These are phyloP conservation scores for Listronotus oregonensis DNA, from an alignment of 1,140 invertebrate species.

Conservation along the genomic window DNA sequence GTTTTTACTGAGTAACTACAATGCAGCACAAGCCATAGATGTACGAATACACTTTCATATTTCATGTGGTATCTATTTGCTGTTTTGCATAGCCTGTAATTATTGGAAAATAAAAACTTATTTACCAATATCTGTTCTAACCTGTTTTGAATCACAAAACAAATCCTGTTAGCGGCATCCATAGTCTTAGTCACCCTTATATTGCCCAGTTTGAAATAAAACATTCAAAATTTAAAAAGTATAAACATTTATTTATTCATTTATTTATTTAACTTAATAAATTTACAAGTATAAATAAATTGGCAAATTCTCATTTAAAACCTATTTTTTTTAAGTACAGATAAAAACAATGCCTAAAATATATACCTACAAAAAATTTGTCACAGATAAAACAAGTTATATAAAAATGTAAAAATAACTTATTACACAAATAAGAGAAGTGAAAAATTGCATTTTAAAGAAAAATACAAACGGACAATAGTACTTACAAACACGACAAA, in stretches of 20 bases:
- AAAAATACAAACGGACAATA: conserved; percentile 18
- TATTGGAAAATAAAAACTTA: too few species aligned
- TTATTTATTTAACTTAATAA: conserved; percentile 35
- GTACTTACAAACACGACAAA: conserved; percentile 13
- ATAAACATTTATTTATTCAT: conserved; percentile 38
- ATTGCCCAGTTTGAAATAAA: neutral
- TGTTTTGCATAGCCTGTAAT: too few species aligned
- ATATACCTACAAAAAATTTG: conserved; percentile 39
- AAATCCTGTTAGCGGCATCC: too few species aligned
- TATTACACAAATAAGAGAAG: conserved; percentile 29
- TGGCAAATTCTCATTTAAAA: conserved; percentile 38
- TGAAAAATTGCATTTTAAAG: conserved; percentile 8
- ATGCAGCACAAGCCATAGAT: too few species aligned
- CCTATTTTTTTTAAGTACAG: conserved; percentile 35
- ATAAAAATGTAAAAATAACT: conserved; percentile 40
- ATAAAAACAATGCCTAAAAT: conserved; percentile 35
- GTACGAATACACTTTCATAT: too few species aligned
- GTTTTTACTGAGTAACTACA: too few species aligned
- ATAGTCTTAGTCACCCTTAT: too few species aligned
- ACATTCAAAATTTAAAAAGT: neutral
- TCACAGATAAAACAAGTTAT: conserved; percentile 41
- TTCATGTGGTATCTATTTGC: too few species aligned
- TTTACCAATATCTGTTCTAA: too few species aligned
- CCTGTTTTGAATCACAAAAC: too few species aligned
- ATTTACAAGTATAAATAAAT: conserved; percentile 31